Conservation (phyloP, 2,797 vertebrate species). For the Argya squamiceps region DNA sequence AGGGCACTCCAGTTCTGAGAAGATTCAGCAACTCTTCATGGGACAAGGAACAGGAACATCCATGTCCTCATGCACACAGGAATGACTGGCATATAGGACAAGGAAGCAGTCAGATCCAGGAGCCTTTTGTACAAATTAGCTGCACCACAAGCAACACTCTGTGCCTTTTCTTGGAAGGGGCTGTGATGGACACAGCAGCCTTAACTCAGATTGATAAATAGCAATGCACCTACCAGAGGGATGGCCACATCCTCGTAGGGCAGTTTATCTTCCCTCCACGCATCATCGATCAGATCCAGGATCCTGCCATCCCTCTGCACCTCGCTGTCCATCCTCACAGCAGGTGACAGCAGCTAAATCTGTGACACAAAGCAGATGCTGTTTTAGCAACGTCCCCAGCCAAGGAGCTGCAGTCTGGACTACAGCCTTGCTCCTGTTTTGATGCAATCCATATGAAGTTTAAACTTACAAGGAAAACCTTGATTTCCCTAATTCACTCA, state of each 20-base stretch:
- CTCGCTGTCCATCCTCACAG: slow-evolving; percentile 86
- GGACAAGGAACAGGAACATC: not conserved
- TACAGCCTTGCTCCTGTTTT: not conserved
- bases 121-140: not conserved
- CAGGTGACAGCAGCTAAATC: not conserved
- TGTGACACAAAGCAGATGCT: slow-evolving; percentile 17
- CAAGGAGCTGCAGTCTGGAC: not conserved
- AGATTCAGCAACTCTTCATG: not conserved
- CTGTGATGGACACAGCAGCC: not conserved
- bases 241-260: slow-evolving; percentile 97
- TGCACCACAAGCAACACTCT: not conserved
- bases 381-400: not conserved
- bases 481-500: not conserved
- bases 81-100: not conserved
- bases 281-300: slow-evolving; percentile 95
- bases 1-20: not conserved
- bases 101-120: not conserved
- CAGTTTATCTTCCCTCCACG: slow-evolving; percentile 94
- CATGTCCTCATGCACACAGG: not conserved
- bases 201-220: not conserved
- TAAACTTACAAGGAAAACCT: not conserved
- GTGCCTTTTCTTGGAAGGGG: not conserved
- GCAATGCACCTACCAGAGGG: slow-evolving; percentile 84
- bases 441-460: not conserved
- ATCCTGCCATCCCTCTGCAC: slow-evolving; percentile 95